These are phyloP conservation scores for Sebastes diploproa DNA, from an alignment of 2,797 vertebrate species.

Conservation along the genomic window DNA sequence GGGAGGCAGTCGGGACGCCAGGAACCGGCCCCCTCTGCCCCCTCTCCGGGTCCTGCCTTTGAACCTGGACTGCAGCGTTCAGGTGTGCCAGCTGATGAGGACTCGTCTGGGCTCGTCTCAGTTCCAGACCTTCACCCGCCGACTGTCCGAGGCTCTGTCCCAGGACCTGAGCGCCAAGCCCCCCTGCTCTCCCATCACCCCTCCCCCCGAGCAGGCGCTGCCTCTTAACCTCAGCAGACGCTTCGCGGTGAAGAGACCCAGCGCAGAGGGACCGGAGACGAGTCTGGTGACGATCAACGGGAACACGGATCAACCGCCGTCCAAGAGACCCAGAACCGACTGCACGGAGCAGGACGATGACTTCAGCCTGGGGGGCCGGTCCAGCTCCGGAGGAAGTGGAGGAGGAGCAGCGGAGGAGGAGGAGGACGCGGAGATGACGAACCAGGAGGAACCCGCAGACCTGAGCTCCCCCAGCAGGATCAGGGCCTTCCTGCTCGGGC, in stretches of 20 bases:
- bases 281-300: not conserved
- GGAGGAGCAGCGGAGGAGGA: not conserved
- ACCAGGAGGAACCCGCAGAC: conserved; percentile 84
- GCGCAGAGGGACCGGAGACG: conserved; percentile 6
- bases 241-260: conserved; percentile 64
- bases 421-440: conserved; percentile 32
- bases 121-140: conserved; percentile 82
- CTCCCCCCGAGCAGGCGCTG: conserved; percentile 77
- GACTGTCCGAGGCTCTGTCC: conserved; percentile 83
- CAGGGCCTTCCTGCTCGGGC: conserved; percentile 77
- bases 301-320: not conserved
- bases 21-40: conserved; percentile 69
- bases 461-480: conserved; percentile 84
- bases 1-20: conserved; percentile 35
- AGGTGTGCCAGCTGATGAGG: conserved; percentile 83
- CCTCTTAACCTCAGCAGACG: conserved; percentile 86
- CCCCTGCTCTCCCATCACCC: conserved; percentile 56
- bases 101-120: conserved; percentile 77
- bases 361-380: conserved; percentile 23
- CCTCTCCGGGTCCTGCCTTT: conserved; percentile 84
- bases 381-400: conserved; percentile 8
- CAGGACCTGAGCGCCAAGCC: conserved; percentile 79
- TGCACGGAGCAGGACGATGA: conserved; percentile 47
- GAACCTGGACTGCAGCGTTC: conserved; percentile 85
- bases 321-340: conserved; percentile 62